Evolutionary conservation across 2,888 invertebrate genomes (phyloP).

Genomic region (Drosophila ezoana): DNA sequence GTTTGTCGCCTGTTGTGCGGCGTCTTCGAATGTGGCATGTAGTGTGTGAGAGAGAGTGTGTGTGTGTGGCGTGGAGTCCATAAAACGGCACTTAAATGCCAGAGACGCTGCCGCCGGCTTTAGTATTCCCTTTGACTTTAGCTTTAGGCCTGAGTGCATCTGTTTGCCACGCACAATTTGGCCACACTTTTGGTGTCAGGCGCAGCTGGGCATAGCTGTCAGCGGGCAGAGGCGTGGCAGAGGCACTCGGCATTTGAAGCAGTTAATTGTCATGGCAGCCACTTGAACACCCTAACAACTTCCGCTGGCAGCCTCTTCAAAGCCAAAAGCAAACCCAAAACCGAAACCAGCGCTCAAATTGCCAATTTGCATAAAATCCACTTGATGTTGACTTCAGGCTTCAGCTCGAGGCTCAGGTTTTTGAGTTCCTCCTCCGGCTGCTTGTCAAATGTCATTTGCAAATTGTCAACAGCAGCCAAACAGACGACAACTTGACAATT

Average conservation of each 20-base stretch:
- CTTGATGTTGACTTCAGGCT: constrained; percentile 54
- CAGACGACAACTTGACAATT: constrained; percentile 43
- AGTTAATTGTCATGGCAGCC: constrained; percentile 70
- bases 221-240: neutral
- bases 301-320: constrained; percentile 44
- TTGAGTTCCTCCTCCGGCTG: constrained; percentile 18
- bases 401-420: constrained; percentile 20
- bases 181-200: constrained; percentile 49
- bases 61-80: constrained; percentile 9
- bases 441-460: constrained; percentile 74
- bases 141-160: constrained; percentile 42
- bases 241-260: constrained; percentile 61
- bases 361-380: constrained; percentile 78
- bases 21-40: constrained; percentile 31
- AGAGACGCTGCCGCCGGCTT: constrained; percentile 8
- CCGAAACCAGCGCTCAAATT: constrained; percentile 58
- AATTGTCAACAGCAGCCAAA: constrained; percentile 66
- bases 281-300: constrained; percentile 66
- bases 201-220: constrained; percentile 28
- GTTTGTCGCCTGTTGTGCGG: constrained; percentile 43
- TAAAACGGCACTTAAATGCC: constrained; percentile 51
- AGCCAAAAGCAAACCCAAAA: constrained; percentile 25
- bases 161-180: constrained; percentile 59
- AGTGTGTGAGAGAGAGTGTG: neutral
- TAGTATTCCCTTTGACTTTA: constrained; percentile 24